Evolutionary conservation across 1,140 invertebrate species (phyloP), one percentile per base, ranked within the genome.

Genomic region (Rhyacophila brunnea): DNA sequence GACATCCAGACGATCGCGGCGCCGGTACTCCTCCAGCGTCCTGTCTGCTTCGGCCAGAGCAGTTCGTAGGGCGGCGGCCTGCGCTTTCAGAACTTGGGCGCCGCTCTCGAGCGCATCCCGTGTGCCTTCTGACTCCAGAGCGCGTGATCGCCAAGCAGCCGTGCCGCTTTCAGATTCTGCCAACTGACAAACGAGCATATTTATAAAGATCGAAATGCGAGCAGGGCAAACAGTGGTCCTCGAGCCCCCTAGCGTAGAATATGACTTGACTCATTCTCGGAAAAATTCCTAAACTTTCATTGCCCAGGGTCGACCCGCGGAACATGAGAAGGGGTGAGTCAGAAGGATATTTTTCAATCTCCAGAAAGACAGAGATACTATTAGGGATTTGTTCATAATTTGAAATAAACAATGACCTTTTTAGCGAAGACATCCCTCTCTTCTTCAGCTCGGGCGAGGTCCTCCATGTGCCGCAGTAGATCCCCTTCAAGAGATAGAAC

Each of bases 1-100:
- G 1, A 28, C 23, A 35, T 64, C 53, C 36, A 60, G 1, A n/a
- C 44, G 40, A 28, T 58, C 13, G 14, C 57, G 40, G 14, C n/a
- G 42, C n/a, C 57, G 17, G 36, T 57, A 57, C 15, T 53, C 53
- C 13, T 64, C 53, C 19, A 64, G 17, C 6, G 47, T 43, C 40
- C 44, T 43, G 4, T 34, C 43, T 5, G 47, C 19, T 18, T 64
- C 57, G 7, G 47, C 42, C 3, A 60, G 13, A 4, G 43, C 43
- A 5, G 28, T 43, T 42, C 53, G 45, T 13, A 64, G 23, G 35
- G 15, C 35, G 2, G 36, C 46, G 1, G 51, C 38, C 40, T 53
- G 40, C 18, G 20, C 14, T 11, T 52, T 40, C 10, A 35, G 19
- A 13, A 43, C 47, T 14, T 60, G 43, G 13, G 57, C 7, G 13